Evolutionary conservation across 2,888 invertebrate genomes (phyloP).

Genomic region (Fragum fragum): DNA sequence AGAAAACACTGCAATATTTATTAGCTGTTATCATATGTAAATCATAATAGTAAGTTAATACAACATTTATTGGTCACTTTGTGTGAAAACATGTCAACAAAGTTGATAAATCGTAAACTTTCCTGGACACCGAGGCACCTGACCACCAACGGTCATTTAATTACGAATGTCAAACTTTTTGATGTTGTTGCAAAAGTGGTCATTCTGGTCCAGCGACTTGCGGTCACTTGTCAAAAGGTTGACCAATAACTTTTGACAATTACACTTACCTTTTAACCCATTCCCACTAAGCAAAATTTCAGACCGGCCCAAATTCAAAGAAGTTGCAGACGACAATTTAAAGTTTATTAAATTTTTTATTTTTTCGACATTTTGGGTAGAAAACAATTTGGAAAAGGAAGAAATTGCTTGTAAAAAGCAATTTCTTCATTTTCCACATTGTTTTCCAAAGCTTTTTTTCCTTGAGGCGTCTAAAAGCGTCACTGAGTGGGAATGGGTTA

Average conservation of each 20-base stretch:
- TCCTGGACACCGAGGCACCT: not conserved
- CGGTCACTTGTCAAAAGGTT: not conserved
- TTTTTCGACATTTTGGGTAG: too few relatives aligned
- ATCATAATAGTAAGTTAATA: constrained; percentile 8
- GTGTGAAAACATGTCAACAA: constrained; percentile 19
- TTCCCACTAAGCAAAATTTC: too few relatives aligned
- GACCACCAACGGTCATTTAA: constrained; percentile 3
- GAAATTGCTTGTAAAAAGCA: too few relatives aligned
- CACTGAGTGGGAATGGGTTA: too few relatives aligned
- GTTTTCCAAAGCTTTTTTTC: too few relatives aligned
- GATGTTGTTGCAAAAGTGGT: not conserved
- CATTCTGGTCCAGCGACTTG: not conserved
- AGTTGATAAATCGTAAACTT: constrained; percentile 9
- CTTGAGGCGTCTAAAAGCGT: too few relatives aligned
- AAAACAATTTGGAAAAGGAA: too few relatives aligned
- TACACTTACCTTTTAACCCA: too few relatives aligned
- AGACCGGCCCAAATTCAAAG: too few relatives aligned
- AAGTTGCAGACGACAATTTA: too few relatives aligned
- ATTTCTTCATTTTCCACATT: too few relatives aligned
- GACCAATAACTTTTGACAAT: not conserved
- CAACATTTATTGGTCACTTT: constrained; percentile 23
- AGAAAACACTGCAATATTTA: not conserved
- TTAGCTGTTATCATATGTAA: constrained; percentile 12
- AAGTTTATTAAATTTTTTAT: too few relatives aligned
- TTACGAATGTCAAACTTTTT: constrained; percentile 6